Conservation (phyloP, 2,113 vertebrate genomes). For the Sula dactylatra region DNA sequence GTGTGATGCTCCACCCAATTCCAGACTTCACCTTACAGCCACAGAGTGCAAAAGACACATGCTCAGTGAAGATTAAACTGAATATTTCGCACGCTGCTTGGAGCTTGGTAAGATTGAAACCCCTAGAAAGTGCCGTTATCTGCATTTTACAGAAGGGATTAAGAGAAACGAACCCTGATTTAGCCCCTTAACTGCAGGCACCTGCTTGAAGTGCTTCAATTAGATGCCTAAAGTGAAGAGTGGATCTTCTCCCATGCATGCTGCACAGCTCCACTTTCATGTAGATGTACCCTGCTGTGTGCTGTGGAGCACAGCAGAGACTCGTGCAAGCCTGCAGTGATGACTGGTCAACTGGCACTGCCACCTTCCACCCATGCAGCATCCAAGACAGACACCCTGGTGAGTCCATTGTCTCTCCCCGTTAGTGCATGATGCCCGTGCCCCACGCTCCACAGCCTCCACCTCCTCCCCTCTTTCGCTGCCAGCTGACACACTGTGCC, state of each 20-base stretch:
- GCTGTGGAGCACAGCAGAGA: background rate
- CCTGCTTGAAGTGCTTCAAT: background rate
- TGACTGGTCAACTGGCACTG: background rate
- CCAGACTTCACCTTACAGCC: background rate
- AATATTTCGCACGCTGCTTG: background rate
- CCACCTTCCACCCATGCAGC: background rate
- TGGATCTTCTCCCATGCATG: background rate
- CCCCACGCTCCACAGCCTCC: background rate
- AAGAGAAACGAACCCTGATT: background rate
- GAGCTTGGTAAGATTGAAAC: background rate
- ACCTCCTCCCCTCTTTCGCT: background rate
- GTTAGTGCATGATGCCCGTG: background rate
- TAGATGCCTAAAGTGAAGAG: background rate
- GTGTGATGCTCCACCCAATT: background rate
- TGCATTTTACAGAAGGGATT: background rate
- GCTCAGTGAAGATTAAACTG: background rate
- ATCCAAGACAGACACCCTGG: background rate
- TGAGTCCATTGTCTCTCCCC: too few relatives aligned
- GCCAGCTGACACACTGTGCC: background rate
- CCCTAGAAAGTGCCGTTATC: background rate
- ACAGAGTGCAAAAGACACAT: background rate
- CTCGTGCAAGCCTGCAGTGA: background rate
- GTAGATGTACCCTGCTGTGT: background rate
- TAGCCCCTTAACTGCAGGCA: background rate
- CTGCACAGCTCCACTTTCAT: background rate